A percentile compares a stretch with the other conserved stretches of the same genome.
Evolutionary conservation across 92 coral and sea anemone genomes (phyloP).

Genomic region (Heteractis magnifica): DNA sequence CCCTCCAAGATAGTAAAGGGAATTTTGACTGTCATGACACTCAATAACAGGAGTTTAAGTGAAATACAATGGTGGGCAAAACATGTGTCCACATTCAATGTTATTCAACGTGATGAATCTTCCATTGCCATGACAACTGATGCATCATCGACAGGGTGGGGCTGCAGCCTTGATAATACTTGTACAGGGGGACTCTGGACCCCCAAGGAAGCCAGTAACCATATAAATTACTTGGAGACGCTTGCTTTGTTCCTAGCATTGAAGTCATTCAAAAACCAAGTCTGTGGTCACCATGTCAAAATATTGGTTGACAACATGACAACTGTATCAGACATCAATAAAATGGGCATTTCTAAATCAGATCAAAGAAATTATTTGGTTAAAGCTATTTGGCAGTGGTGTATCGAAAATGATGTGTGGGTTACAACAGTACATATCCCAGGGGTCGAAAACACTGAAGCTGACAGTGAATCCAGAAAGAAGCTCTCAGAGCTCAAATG

Average conservation of each 20-base stretch:
- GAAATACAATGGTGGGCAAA: constrained; percentile 39
- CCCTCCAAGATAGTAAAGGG: constrained; percentile 32
- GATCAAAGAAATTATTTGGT: constrained; percentile 17
- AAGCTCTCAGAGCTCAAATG: not conserved
- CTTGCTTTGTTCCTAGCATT: constrained; percentile 33
- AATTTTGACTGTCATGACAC: constrained; percentile 34
- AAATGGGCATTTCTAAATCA: constrained; percentile 20
- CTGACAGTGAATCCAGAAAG: constrained; percentile 33
- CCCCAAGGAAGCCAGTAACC: constrained; percentile 27
- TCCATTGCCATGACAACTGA: constrained; percentile 24
- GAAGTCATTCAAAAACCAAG: constrained; percentile 24
- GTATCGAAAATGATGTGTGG: constrained; percentile 5
- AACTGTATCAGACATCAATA: not conserved
- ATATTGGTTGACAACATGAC: constrained; percentile 46
- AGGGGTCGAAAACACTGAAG: constrained; percentile 21
- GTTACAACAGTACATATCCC: constrained; percentile 33
- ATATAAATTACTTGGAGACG: constrained; percentile 34
- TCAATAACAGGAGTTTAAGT: constrained; percentile 14
- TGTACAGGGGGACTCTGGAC: constrained; percentile 51
- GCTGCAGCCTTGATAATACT: constrained; percentile 17
- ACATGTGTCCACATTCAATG: constrained; percentile 15
- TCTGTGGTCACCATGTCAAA: constrained; percentile 43
- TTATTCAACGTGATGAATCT: constrained; percentile 29
- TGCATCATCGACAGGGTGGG: constrained; percentile 46
- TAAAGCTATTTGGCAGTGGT: constrained; percentile 24